Percentiles rank a stretch among this genome's conserved stretches.
phyloP scores from a whole-genome alignment of 2,888 invertebrate species.

The Camptogramma bilineatum region DNA sequence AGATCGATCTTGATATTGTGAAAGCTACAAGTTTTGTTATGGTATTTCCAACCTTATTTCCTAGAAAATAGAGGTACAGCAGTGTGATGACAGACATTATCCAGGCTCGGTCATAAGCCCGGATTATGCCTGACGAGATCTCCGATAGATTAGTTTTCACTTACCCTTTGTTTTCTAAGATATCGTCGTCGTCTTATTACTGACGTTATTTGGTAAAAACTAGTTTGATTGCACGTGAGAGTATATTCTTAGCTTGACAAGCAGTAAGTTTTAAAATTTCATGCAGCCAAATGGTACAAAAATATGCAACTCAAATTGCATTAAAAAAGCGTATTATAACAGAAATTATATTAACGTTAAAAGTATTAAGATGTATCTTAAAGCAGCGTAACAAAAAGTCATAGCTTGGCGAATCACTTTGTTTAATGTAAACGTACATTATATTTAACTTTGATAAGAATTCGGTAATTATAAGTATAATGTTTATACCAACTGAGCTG shows the following conservation, averaged over 20 bases:
- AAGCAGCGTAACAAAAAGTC: too few relatives aligned
- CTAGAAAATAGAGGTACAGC: constrained; percentile 6
- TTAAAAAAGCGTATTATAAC: too few relatives aligned
- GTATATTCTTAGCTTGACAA: too few relatives aligned
- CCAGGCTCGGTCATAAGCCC: constrained; percentile 42
- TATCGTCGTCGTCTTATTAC: neutral
- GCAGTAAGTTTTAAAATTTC: too few relatives aligned
- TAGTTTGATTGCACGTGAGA: too few relatives aligned
- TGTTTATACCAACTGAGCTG: neutral
- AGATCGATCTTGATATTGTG: constrained; percentile 31
- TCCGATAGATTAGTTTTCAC: constrained; percentile 47
- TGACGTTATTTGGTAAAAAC: neutral
- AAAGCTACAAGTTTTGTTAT: constrained; percentile 19
- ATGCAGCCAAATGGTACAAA: too few relatives aligned
- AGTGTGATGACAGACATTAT: constrained; percentile 49
- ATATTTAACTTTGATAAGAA: too few relatives aligned
- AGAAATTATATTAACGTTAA: too few relatives aligned
- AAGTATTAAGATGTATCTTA: too few relatives aligned
- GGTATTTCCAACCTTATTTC: constrained; percentile 20
- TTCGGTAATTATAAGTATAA: neutral
- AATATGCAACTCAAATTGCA: too few relatives aligned
- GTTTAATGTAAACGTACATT: too few relatives aligned
- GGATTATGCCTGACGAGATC: constrained; percentile 46
- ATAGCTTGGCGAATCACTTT: too few relatives aligned
- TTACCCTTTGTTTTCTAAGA: constrained; percentile 14